A percentile compares a stretch with the other conserved stretches of the same genome.
phyloP scores from a whole-genome alignment of 2,888 invertebrate genomes.

The Ecliptopera silaceata region DNA sequence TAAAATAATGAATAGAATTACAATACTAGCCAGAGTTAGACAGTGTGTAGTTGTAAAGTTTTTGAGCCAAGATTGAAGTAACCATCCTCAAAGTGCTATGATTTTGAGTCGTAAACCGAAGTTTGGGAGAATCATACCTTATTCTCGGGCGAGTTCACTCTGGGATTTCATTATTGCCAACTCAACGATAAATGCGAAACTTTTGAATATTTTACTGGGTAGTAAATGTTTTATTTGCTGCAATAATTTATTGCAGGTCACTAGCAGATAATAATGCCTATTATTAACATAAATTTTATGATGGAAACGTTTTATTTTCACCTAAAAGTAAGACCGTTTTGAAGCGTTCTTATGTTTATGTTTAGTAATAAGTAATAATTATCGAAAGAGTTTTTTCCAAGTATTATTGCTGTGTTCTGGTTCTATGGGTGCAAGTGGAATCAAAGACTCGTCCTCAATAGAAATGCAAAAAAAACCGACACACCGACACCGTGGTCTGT shows the following conservation, averaged over 20 bases:
- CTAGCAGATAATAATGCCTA: neutral
- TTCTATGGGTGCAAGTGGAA: too few relatives aligned
- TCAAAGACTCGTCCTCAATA: too few relatives aligned
- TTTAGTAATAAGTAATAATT: too few relatives aligned
- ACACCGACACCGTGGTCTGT: too few relatives aligned
- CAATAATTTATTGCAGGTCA: slow-evolving; percentile 5
- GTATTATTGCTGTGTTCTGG: too few relatives aligned
- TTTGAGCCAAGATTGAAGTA: neutral
- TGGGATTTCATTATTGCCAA: slow-evolving; percentile 10
- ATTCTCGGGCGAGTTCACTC: slow-evolving; percentile 6
- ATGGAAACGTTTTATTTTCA: neutral
- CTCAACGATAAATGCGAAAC: slow-evolving; percentile 18
- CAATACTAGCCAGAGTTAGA: neutral
- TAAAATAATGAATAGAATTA: too few relatives aligned
- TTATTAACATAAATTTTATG: neutral
- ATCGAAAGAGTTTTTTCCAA: too few relatives aligned
- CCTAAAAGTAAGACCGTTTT: too few relatives aligned
- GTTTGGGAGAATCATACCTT: slow-evolving; percentile 13
- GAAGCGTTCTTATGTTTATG: too few relatives aligned
- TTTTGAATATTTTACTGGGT: slow-evolving; percentile 14
- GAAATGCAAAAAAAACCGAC: too few relatives aligned
- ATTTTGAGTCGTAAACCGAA: slow-evolving; percentile 20
- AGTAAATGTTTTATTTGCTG: slow-evolving; percentile 8
- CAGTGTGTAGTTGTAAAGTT: neutral
- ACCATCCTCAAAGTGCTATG: slow-evolving; percentile 7